A percentile compares a stretch with the other conserved stretches of the same genome.
phyloP scores from a whole-genome alignment of 1,140 invertebrate genomes.

The Drosophila carrolli region DNA sequence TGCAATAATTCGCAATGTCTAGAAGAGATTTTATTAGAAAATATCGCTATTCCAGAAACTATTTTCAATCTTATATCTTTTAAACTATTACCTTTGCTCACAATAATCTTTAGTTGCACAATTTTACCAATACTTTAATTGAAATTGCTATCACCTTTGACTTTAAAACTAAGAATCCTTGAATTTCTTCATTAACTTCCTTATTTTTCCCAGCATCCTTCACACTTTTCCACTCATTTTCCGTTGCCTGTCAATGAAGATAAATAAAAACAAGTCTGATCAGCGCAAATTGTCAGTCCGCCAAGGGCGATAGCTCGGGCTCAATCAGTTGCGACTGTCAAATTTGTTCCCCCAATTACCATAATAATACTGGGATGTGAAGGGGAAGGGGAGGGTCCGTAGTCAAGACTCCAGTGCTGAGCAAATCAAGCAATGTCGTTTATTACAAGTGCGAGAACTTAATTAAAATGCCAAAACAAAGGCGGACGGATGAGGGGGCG shows the following conservation, averaged over 20 bases:
- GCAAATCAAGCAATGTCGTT: constrained; percentile 78
- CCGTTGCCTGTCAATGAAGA: constrained; percentile 1
- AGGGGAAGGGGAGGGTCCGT: neutral
- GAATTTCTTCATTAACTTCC: neutral
- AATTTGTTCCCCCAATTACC: constrained; percentile 74
- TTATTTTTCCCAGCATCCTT: neutral
- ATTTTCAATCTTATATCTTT: too few species aligned
- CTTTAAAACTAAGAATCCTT: neutral
- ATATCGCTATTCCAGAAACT: too few species aligned
- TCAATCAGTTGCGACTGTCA: constrained; percentile 66
- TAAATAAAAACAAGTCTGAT: constrained; percentile 51
- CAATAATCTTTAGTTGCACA: too few species aligned
- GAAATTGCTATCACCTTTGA: neutral
- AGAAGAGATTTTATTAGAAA: neutral
- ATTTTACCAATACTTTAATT: too few species aligned
- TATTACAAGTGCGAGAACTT: constrained; percentile 82
- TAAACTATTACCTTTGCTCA: too few species aligned
- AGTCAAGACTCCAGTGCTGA: constrained; percentile 38
- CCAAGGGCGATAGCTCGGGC: constrained; percentile 40
- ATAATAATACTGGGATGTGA: constrained; percentile 55
- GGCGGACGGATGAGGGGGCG: constrained; percentile 26
- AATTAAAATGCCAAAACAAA: constrained; percentile 81
- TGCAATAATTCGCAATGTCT: neutral
- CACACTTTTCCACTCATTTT: neutral
- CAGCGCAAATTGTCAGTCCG: constrained; percentile 48